Conservation (phyloP, 2,113 vertebrate species). For the Mus musculus region GRCm39 chr8:55173001-55173500, state of each 20-base stretch:
- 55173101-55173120: conserved; percentile 40
- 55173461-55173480: background rate
- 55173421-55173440: conserved; percentile 18
- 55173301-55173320: background rate
- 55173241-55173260: background rate
- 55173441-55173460: background rate
- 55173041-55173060: conserved; percentile 19
- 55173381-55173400: background rate
- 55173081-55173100: background rate
- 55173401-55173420: background rate
- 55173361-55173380: background rate
- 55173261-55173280: background rate
- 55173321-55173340: background rate
- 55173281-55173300: background rate
- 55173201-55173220: background rate
- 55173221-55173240: background rate
- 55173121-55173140: background rate
- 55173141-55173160: background rate
- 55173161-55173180: background rate
- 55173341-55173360: conserved; percentile 3
- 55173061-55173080: background rate
- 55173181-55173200: background rate
- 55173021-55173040: background rate
- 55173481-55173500: background rate
- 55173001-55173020: background rate